Evolutionary conservation across 2,888 invertebrate species (phyloP), one percentile per base, ranked within the genome.

Genomic region (Anthophora plumipes): DNA sequence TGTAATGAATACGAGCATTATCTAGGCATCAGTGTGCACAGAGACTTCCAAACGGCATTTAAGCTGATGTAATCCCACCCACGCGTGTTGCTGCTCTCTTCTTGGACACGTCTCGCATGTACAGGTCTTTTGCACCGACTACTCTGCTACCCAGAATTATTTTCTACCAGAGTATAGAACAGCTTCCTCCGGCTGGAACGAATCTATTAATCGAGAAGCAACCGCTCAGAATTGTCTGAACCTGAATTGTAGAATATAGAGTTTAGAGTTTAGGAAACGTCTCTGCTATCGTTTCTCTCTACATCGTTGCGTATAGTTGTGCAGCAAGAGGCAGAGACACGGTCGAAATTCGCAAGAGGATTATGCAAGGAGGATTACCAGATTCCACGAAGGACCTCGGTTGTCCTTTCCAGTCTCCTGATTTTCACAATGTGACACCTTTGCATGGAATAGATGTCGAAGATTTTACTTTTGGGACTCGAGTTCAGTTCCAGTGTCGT

Each of bases 61-160:
- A 68, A 78, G 61, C 77, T 64, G 72, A 78, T 63, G 80, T 80
- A 80, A 78, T 80, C 63, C 72, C 37, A 48, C 64, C 72, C 46
- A 72, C 78, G 68, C 78, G 68, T 68, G 63, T 25, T 43, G 31
- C 31, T 17, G n/a, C n/a, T n/a, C n/a, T n/a, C n/a, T 46, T 12
- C 46, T 55, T 43, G 43, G 43, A 50, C 55, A 31, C 50, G 54
- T 55, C 67, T 75, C 61, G n/a, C 48, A 41, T 63, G 46, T 63
- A 72, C 64, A 64, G 43, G 22, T 50, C 41, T 59, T 59, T 12
- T n/a, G 31, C 37, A 59, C 31, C 31, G 9, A 22, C 37, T 46
- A 20, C 37, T n/a, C n/a, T n/a, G 31, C 63, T 73, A 37, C 14
- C 48, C n/a, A 12, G 46, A 20, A 57, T 57, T 63, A 31, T 72